A percentile compares a stretch with the other conserved stretches of the same genome.
Conservation (phyloP, 2,797 vertebrate genomes). For the Myiothlypis chrysogaster region DNA sequence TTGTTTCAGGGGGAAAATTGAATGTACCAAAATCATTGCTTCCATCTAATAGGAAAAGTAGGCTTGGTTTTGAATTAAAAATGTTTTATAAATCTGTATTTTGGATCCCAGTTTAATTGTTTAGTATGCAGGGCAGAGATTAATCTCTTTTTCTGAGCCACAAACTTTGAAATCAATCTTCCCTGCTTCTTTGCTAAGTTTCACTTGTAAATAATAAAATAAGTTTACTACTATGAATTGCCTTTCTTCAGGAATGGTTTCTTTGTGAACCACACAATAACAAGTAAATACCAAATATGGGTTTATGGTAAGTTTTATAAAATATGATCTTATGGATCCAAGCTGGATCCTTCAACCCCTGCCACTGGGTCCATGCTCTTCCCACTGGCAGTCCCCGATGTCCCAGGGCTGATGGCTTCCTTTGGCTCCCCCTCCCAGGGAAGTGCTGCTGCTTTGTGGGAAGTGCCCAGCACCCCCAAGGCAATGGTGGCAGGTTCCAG, state of each 20-base stretch:
- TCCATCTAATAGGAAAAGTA: not conserved
- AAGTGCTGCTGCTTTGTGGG: not conserved
- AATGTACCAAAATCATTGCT: not conserved
- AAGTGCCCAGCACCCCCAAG: not conserved
- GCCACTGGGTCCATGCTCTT: not conserved
- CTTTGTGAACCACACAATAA: not conserved
- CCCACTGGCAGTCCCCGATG: not conserved
- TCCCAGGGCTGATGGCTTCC: not conserved
- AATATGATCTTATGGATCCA: rapidly evolving
- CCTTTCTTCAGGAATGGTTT: not conserved
- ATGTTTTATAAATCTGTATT: not conserved
- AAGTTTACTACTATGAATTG: not conserved
- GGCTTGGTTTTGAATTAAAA: not conserved
- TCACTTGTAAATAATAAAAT: not conserved
- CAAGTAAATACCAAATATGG: not conserved
- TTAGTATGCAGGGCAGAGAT: not conserved
- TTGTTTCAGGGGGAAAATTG: not conserved
- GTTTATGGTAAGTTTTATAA: not conserved
- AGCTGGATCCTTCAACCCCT: not conserved
- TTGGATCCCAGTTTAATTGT: not conserved
- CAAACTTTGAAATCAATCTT: not conserved
- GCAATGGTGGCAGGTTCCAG: not conserved
- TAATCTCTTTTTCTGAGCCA: not conserved
- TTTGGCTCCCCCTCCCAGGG: not conserved
- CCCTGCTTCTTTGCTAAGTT: not conserved